Evolutionary conservation across 23 tunicate genomes (phyloP).

Genomic region (Aplidium turbinatum): DNA sequence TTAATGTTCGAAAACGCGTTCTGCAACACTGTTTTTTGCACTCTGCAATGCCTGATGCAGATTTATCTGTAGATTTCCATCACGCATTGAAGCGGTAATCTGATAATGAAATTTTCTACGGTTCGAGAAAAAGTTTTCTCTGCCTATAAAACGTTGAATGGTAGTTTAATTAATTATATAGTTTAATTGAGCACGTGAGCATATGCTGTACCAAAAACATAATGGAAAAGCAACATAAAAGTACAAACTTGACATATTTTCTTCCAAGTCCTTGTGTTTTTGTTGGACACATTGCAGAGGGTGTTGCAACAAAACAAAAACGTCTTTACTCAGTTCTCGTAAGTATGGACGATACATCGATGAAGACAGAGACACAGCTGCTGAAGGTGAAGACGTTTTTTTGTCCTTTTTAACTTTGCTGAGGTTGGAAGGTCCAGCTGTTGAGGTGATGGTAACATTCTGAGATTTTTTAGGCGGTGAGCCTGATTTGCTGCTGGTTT

Average conservation of each 20-base stretch:
- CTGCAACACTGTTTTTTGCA: too few relatives aligned
- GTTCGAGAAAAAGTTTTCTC: too few relatives aligned
- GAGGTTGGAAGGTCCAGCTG: not conserved
- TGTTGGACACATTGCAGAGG: slow-evolving; percentile 19
- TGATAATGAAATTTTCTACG: too few relatives aligned
- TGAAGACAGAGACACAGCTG: not conserved
- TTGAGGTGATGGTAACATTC: not conserved
- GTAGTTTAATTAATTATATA: too few relatives aligned
- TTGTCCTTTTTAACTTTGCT: slow-evolving; percentile 25
- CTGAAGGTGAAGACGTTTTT: not conserved
- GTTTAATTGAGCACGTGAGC: too few relatives aligned
- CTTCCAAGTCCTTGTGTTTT: not conserved
- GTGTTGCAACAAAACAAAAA: slow-evolving; percentile 21
- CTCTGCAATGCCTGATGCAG: too few relatives aligned
- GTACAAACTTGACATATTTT: not conserved
- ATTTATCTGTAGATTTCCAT: too few relatives aligned
- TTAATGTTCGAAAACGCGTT: too few relatives aligned
- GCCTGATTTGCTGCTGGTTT: not conserved
- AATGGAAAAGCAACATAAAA: not conserved
- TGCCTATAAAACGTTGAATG: too few relatives aligned
- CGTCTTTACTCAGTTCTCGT: slow-evolving; percentile 23
- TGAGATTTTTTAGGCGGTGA: slow-evolving; percentile 2
- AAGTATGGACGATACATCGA: slow-evolving; percentile 5
- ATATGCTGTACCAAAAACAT: too few relatives aligned
- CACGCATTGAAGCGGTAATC: too few relatives aligned